Evolutionary conservation across 2,888 invertebrate genomes (phyloP).

Genomic region (Nymphalis c-album): DNA sequence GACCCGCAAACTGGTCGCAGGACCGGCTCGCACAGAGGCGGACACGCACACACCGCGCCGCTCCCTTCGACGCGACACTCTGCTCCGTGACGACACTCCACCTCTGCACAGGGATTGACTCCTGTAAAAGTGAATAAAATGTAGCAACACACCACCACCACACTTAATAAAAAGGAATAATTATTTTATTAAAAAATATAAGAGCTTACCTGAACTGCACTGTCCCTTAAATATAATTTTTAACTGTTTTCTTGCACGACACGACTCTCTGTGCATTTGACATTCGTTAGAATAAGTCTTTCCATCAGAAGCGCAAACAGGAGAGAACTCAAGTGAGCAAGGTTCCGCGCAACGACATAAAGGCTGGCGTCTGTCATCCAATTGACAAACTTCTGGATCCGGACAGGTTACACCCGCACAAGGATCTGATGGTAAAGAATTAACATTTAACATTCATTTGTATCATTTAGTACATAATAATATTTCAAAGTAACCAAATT

Average conservation of each 20-base stretch:
- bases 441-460: not conserved
- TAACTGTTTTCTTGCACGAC: constrained; percentile 87
- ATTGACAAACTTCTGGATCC: constrained; percentile 91
- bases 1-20: constrained; percentile 92
- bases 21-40: constrained; percentile 89
- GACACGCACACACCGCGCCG: constrained; percentile 90
- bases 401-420: constrained; percentile 90
- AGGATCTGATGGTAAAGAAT: constrained; percentile 82
- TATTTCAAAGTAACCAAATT: constrained; percentile 31
- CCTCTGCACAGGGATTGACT: constrained; percentile 90
- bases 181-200: not conserved
- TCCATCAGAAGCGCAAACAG: constrained; percentile 90
- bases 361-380: constrained; percentile 89
- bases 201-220: constrained; percentile 86
- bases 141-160: not conserved
- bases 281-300: constrained; percentile 93
- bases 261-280: constrained; percentile 89
- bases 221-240: constrained; percentile 91
- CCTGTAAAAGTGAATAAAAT: constrained; percentile 71
- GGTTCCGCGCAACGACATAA: constrained; percentile 91
- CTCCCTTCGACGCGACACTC: constrained; percentile 90
- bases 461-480: not conserved
- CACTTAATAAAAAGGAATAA: not conserved
- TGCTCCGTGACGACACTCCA: constrained; percentile 89
- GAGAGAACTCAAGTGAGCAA: constrained; percentile 89